Evolutionary conservation across 2,113 vertebrate genomes (phyloP), one percentile per base, ranked within the genome.

Genomic region (Butastur rufipennis): DNA sequence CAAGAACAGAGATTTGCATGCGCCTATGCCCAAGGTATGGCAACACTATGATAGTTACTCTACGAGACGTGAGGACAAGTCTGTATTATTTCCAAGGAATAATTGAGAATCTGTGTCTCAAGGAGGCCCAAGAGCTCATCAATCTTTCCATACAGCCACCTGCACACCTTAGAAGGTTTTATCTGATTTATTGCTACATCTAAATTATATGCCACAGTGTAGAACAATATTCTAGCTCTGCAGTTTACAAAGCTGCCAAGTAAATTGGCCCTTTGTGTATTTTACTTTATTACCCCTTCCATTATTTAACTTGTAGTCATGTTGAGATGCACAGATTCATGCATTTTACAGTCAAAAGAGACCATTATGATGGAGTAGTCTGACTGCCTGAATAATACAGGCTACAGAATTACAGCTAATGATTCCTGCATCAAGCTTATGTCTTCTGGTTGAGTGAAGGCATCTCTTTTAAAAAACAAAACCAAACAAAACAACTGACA

Each of bases 201-300:
- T 96, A 96, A 97, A 98, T 97, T 86, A 95, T 66, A 93, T 36
- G 34, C 81, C 17, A 55, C 71, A 88, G 82, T 14, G 61, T 65
- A 93, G 92, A 98, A 97, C 94, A 97, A 72, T 85, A 88, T 93
- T 98, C 96, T 71, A 86, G 90, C 82, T 96, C 94, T 91, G 32
- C 67, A 90, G 94, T 96, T 98, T 95, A 96, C 92, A 95, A 92
- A 97, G 85, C 95, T 97, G 96, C 85, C 96, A 94, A 81, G 87
- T 50, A 97, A 97, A 97, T 94, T 95, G 91, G 90, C 65, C 97
- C 94, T 95, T 84, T 96, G 97, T 94, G 96, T 94, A 97, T 97
- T 97, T 94, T 95, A 82, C 62, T 96, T 97, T 96, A 97, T 90
- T 96, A 87, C 67, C 81, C 91, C 81, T 97, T 97, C 72, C 63